Evolutionary conservation across 2,797 vertebrate species (phyloP), one percentile per base, ranked within the genome.

Genomic region (Crenichthys baileyi): DNA sequence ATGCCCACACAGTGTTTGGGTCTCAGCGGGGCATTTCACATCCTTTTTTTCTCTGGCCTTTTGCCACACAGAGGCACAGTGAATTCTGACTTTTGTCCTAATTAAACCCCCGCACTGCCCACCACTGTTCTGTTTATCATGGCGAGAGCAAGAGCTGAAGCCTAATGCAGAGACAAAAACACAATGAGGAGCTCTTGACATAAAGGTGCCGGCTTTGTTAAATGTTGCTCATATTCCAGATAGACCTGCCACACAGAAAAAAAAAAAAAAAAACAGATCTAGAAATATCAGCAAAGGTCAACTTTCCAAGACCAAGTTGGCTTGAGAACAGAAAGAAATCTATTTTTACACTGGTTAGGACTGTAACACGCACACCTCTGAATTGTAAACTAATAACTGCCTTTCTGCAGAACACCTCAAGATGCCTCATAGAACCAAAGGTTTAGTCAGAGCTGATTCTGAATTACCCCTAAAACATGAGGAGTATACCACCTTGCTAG

Each of bases 261-360:
- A 92, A 92, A n/a, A 50, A 89, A 89, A 63, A 90, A 92, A 93
- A 89, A 89, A 63, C 87, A 91, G 81, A 81, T 85, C 93, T 93
- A 92, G 16, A n/a, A 20, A 60, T 74, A 79, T 2, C 80, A 79
- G 56, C 70, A 63, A 80, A 46, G 29, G 20, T 60, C n/a, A 58
- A 44, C 8, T 60, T 60, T 4, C 2, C 39, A 73, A 70, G 5
- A 70, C 41, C 39, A 70, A 20, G 8, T 24, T 41, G 36, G 67
- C 12, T n/a, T n/a, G 41, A 15, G 13, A 70, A n/a, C 5, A n/a
- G 31, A n/a, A 67, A 7, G 4, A 44, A 13, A 46, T 70, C 8
- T 1, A n/a, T 26, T 26, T 65, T 68, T 68, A 68, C 11, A 13
- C 39, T 68, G 24, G 4, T 68, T 44, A n/a, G n/a, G 22, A 44